Percentiles rank a stretch among this genome's conserved stretches.
Conservation (phyloP, 2,888 invertebrate species). For the Hydropsyche betteni region DNA sequence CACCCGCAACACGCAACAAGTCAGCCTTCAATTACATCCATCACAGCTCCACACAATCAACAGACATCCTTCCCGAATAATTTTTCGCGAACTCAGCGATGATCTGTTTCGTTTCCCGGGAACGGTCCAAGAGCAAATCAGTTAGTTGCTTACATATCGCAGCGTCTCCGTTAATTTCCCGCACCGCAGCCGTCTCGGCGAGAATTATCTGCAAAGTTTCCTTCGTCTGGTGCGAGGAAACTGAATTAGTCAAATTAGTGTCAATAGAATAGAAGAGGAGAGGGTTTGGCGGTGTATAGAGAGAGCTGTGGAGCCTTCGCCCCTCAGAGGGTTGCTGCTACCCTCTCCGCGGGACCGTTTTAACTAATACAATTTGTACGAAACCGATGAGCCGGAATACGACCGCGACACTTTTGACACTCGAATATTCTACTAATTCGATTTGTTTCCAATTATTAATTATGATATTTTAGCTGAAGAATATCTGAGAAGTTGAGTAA, state of each 20-base stretch:
- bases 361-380: slow-evolving; percentile 22
- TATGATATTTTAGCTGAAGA: too few relatives aligned
- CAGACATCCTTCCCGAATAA: too few relatives aligned
- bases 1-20: too few relatives aligned
- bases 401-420: too few relatives aligned
- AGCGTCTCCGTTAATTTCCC: slow-evolving; percentile 15
- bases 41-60: too few relatives aligned
- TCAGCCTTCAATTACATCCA: too few relatives aligned
- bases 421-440: too few relatives aligned
- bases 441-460: too few relatives aligned
- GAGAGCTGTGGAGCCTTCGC: neutral
- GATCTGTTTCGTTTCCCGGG: too few relatives aligned
- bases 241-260: slow-evolving; percentile 41
- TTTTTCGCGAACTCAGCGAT: too few relatives aligned
- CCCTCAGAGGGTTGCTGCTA: slow-evolving; percentile 6
- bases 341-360: slow-evolving; percentile 6
- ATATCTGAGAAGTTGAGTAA: too few relatives aligned
- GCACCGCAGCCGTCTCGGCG: slow-evolving; percentile 16
- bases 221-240: slow-evolving; percentile 28
- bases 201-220: slow-evolving; percentile 33
- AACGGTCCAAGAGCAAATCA: too few relatives aligned
- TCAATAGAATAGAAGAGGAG: slow-evolving; percentile 29
- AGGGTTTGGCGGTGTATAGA: neutral
- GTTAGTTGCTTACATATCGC: neutral
- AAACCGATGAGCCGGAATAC: slow-evolving; percentile 15